phyloP scores from a whole-genome alignment of 2,113 vertebrate genomes.

The Euleptes europaea region DNA sequence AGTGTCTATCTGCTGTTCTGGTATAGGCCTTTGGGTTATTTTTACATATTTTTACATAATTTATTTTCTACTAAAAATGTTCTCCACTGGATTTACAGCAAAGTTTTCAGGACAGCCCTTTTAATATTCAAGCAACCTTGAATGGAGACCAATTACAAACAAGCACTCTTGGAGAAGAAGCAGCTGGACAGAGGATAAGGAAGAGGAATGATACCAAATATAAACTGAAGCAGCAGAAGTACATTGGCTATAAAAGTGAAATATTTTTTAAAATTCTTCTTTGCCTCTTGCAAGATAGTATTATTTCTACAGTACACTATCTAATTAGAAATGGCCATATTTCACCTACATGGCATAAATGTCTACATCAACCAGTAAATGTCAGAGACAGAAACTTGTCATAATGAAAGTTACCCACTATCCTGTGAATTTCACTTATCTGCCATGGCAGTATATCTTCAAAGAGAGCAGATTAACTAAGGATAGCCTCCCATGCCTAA shows the following conservation, averaged over 20 bases:
- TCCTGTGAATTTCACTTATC: constrained; percentile 45
- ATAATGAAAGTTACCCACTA: constrained; percentile 20
- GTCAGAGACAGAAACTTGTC: constrained; percentile 32
- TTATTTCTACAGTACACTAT: constrained; percentile 3
- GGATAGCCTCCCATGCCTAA: not conserved
- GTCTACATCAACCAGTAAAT: constrained; percentile 27
- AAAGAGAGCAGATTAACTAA: constrained; percentile 43
- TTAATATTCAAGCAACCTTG: constrained; percentile 41
- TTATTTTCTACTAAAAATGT: constrained; percentile 2
- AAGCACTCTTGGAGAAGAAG: constrained; percentile 44
- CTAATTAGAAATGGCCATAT: constrained; percentile 7
- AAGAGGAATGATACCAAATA: constrained; percentile 33
- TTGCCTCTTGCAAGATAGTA: constrained; percentile 31
- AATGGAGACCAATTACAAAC: constrained; percentile 48
- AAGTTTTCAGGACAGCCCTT: constrained; percentile 27
- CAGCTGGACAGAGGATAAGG: constrained; percentile 50
- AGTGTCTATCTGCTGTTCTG: not conserved
- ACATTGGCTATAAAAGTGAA: not conserved
- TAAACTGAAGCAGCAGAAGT: not conserved
- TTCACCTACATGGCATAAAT: constrained; percentile 26
- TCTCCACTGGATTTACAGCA: constrained; percentile 20
- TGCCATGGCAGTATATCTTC: constrained; percentile 26
- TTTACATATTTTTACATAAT: constrained; percentile 16
- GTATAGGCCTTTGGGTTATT: not conserved
- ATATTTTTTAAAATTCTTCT: constrained; percentile 28